Conservation (phyloP, 1,140 invertebrate species). For the Telenomus remus region DNA sequence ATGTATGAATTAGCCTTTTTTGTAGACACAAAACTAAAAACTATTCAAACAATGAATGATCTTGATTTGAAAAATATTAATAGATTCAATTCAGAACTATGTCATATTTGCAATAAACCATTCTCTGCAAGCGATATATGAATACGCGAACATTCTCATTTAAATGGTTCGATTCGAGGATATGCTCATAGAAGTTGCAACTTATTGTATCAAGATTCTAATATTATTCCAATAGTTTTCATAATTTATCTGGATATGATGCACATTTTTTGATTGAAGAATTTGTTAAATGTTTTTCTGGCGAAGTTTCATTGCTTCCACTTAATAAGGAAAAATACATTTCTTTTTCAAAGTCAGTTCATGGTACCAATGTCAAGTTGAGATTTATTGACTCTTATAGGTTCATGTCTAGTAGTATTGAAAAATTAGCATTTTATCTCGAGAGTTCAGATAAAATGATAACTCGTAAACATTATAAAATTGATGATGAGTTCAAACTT, state of each 20-base stretch:
- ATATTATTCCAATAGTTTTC: constrained; percentile 60
- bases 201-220: constrained; percentile 60
- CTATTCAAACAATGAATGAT: not conserved
- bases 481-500: constrained; percentile 29
- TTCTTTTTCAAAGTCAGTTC: constrained; percentile 42
- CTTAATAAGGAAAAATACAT: constrained; percentile 54
- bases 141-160: not conserved
- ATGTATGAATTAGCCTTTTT: constrained; percentile 42
- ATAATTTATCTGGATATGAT: constrained; percentile 64
- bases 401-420: constrained; percentile 45
- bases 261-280: constrained; percentile 52
- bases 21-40: not conserved
- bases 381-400: constrained; percentile 58
- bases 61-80: not conserved
- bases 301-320: constrained; percentile 33
- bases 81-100: not conserved
- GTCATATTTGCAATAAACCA: constrained; percentile 9
- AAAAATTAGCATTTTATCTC: constrained; percentile 52
- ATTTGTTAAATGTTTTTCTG: constrained; percentile 21
- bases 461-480: constrained; percentile 9
- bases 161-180: constrained; percentile 27
- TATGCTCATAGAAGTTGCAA: constrained; percentile 65
- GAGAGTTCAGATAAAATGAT: constrained; percentile 31
- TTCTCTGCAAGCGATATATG: constrained; percentile 6
- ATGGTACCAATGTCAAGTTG: constrained; percentile 36